Conservation (phyloP, 2,797 vertebrate species). For the Nannoperca australis region DNA sequence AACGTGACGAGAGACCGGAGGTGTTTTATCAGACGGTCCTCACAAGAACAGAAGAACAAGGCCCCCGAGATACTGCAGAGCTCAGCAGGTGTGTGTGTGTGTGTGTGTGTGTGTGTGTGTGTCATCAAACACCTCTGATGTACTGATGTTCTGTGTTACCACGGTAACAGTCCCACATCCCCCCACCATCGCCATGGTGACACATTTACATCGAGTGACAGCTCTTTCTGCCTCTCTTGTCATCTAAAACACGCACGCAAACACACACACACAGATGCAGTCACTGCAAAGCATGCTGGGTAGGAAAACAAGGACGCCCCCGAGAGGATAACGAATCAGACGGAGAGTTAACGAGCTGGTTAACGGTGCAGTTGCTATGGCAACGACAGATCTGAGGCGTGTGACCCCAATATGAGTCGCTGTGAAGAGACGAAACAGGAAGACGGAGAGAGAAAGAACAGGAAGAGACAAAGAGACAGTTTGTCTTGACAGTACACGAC, state of each 20-base stretch:
- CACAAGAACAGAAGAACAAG: neutral
- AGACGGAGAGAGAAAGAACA: neutral
- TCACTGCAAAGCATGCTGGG: constrained; percentile 53
- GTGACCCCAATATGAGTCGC: constrained; percentile 50
- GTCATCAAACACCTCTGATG: constrained; percentile 33
- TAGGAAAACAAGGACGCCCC: constrained; percentile 35
- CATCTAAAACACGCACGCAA: neutral
- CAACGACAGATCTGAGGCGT: neutral
- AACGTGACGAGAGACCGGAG: too few relatives aligned
- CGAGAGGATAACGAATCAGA: constrained; percentile 28
- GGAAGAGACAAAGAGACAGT: neutral
- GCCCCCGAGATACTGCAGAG: constrained; percentile 20
- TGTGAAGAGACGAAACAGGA: neutral
- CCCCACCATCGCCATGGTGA: constrained; percentile 30
- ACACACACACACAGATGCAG: constrained; percentile 24
- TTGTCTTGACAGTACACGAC: too few relatives aligned
- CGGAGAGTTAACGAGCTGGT: constrained; percentile 7
- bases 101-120: constrained; percentile 7
- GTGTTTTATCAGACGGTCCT: constrained; percentile 3
- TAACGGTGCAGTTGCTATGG: constrained; percentile 47
- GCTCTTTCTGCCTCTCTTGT: constrained; percentile 30
- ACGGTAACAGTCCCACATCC: constrained; percentile 31
- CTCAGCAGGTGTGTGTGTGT: constrained; percentile 32
- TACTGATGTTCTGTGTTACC: constrained; percentile 49
- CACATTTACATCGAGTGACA: constrained; percentile 30